phyloP scores from a whole-genome alignment of 2,797 vertebrate species.

The Melanogrammus aeglefinus region DNA sequence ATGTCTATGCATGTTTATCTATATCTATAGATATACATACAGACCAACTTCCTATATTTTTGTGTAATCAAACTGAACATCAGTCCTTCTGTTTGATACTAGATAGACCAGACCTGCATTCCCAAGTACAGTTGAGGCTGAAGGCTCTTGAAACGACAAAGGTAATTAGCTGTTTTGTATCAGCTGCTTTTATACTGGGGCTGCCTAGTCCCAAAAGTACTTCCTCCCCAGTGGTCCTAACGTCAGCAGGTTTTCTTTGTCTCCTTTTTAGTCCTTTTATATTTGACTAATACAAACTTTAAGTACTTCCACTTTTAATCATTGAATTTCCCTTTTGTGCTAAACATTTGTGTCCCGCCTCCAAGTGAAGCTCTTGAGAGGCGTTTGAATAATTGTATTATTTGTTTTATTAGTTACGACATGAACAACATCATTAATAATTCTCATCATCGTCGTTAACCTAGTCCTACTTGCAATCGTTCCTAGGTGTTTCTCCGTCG shows the following conservation, averaged over 20 bases:
- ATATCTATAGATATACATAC: background rate
- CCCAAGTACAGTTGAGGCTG: background rate
- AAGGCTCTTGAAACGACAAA: background rate
- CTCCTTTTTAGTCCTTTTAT: background rate
- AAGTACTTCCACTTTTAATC: background rate
- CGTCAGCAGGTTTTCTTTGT: background rate
- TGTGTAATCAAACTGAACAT: background rate
- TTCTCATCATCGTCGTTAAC: background rate
- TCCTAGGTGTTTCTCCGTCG: background rate
- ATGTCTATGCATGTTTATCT: too few species aligned
- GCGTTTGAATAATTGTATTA: background rate
- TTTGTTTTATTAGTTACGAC: background rate
- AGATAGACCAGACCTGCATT: background rate
- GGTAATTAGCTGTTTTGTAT: background rate
- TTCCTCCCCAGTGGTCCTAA: background rate
- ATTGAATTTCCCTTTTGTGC: background rate
- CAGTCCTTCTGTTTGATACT: background rate
- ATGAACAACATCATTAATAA: background rate
- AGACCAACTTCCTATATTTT: background rate
- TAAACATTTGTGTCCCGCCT: background rate
- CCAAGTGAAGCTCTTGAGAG: background rate
- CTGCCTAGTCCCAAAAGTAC: background rate
- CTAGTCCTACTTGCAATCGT: background rate
- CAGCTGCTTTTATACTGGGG: background rate
- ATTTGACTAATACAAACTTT: background rate